These are phyloP conservation scores for Pelochelys cantorii DNA, from an alignment of 2,797 vertebrate species.

Conservation along the genomic window DNA sequence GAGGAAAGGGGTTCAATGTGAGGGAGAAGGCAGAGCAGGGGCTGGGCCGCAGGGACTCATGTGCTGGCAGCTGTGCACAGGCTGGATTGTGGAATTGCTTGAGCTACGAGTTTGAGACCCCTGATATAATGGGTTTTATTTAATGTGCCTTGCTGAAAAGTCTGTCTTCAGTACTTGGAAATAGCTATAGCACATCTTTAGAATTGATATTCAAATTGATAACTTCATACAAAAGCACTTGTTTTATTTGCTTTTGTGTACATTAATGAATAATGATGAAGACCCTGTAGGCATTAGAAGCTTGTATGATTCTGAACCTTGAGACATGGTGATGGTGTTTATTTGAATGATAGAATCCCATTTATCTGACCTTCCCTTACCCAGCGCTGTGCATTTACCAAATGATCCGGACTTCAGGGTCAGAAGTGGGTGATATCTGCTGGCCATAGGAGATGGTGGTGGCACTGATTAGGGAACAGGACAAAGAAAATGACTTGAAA, in stretches of 20 bases:
- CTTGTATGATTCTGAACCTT: not conserved
- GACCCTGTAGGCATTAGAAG: not conserved
- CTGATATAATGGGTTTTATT: not conserved
- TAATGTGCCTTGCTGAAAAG: not conserved
- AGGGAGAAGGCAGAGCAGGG: too few relatives aligned
- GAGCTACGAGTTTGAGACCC: too few relatives aligned
- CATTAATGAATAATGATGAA: not conserved
- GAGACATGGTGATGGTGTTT: not conserved
- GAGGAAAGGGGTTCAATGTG: too few relatives aligned
- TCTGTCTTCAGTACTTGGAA: not conserved
- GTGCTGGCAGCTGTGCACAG: too few relatives aligned
- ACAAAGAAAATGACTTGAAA: slow-evolving; percentile 17
- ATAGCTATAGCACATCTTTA: not conserved
- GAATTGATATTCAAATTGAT: not conserved
- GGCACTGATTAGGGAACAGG: not conserved
- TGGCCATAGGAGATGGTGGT: too few relatives aligned
- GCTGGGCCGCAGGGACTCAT: too few relatives aligned
- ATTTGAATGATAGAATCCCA: not conserved
- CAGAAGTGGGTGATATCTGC: not conserved
- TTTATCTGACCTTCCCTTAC: not conserved
- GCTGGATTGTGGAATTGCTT: too few relatives aligned
- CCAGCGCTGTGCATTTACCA: not conserved
- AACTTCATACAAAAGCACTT: not conserved
- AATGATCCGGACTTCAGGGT: not conserved
- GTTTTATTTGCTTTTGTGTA: not conserved